Base-by-base conservation (phyloP, 2,113 vertebrate genomes). In the Castor canadensis region DNA sequence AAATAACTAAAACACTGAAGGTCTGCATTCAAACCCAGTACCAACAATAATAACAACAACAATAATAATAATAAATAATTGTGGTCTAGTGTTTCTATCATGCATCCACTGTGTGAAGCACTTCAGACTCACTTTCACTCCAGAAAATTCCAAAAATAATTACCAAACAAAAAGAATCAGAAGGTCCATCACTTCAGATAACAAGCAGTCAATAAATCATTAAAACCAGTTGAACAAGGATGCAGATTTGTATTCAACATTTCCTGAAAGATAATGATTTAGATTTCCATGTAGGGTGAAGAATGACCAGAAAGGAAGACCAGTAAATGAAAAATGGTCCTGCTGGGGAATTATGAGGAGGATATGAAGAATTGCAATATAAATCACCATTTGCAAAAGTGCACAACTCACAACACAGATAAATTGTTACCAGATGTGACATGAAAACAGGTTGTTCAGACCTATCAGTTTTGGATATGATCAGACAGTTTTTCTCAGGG, bases 341-440 rank as follows among this genome's bases (percentile, higher is more conserved):
- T 26, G 7, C 17, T 38, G 58, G 40, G 19, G 26, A 20, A 49
- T 72, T 8, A 1, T 62, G 19, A 58, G 22, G 7, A 54, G 12
- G 24, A 19, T 16, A 43, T 52, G 40, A 81, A 60, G n/a, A 79
- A 67, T 6, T 24, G 11, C 87, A 85, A 72, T 0, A 11, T 54
- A 91, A 83, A 80, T 83, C 45, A 93, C 9, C 83, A 72, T n/a
- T 76, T n/a, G 13, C 40, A 95, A 80, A 73, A 75, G 64, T 58
- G 20, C 32, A 73, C 45, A 54, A 58, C 20, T 58, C 52, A 52
- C 24, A 80, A 60, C 73, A 52, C 45, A 82, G 54, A 81, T 15
- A 81, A 64, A 54, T 30, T 22, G n/a, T n/a, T n/a, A 47, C 11
- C 32, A 80, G 89, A 69, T 30, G 9, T 35, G 24, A 87, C 56